Base-by-base conservation (phyloP, 92 coral and sea anemone species). In the Porites evermanni region DNA sequence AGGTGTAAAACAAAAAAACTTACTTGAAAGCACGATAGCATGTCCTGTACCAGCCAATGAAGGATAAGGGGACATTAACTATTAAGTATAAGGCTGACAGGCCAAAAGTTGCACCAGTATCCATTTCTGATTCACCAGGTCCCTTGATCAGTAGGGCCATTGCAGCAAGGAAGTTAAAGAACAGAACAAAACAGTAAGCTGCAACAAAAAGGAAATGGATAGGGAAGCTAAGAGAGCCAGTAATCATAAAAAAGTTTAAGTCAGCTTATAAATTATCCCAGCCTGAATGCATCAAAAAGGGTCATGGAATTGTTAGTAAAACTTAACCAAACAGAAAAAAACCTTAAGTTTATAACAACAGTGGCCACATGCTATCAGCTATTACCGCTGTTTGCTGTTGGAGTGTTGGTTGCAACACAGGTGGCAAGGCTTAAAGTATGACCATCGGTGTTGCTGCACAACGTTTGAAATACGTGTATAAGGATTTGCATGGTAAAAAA, bases 11-110 rank as follows among this genome's bases (percentile, higher is more conserved):
- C 10, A 6, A 38, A 38, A 24, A n/a, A 82, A 92, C 98, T 79
- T 94, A 94, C 98, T 96, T 94, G 92, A 92, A 86, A 26, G 96
- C 98, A 75, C 89, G 89, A 72, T 93, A 95, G 52, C 93, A 93
- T 79, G 94, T 93, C 71, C 96, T 84, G 93, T 93, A 95, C 96
- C 96, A 95, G 73, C 94, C 47, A 79, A 90, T 68, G 80, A 91
- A 93, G 1, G 98, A 93, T 68, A 88, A 78, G 13, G 98, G 95
- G 12, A 91, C 72, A 93, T 93, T 93, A 16, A 81, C 79, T 11
- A 94, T 3, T 54, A 93, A 81, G 82, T 84, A 90, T 20, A 93
- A 85, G 61, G 89, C 86, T 82, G 96, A 81, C 67, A 94, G 17
- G 54, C 95, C 89, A 78, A 94, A 92, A 56, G 95, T 92, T 32